phyloP scores from a whole-genome alignment of 2,797 vertebrate genomes.

The Pantherophis vulpinus region DNA sequence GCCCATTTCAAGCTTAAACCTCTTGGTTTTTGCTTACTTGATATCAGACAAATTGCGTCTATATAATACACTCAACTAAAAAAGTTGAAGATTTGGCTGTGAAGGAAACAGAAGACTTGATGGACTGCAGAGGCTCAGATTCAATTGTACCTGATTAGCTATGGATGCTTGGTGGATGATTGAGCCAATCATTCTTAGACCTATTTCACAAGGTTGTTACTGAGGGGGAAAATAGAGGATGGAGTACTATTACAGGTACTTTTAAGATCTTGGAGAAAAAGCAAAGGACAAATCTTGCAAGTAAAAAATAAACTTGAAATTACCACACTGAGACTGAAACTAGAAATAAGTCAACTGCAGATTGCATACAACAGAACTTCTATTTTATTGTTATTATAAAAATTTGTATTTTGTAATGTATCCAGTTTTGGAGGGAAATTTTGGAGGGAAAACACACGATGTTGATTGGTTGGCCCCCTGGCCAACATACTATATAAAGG shows the following conservation, averaged over 20 bases:
- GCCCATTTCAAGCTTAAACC: neutral
- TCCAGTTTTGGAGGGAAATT: no score
- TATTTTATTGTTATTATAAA: neutral
- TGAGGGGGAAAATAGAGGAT: neutral
- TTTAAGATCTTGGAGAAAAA: neutral
- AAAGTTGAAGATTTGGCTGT: neutral
- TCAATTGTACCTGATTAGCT: neutral
- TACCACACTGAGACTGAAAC: neutral
- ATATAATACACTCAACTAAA: neutral
- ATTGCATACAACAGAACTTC: neutral
- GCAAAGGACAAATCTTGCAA: neutral
- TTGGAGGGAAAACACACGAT: no score
- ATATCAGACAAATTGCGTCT: neutral
- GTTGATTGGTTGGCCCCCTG: no score
- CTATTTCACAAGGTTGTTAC: neutral
- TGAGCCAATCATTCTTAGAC: neutral
- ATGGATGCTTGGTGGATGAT: neutral
- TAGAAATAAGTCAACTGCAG: neutral
- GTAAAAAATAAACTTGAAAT: neutral
- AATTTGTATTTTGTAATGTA: neutral
- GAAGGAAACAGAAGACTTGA: neutral
- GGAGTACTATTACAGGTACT: neutral
- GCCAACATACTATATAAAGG: no score
- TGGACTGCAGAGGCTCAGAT: neutral
- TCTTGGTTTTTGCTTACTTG: neutral